These are phyloP conservation scores for Stramonita haemastoma DNA, from an alignment of 2,888 invertebrate genomes.

Conservation along the genomic window DNA sequence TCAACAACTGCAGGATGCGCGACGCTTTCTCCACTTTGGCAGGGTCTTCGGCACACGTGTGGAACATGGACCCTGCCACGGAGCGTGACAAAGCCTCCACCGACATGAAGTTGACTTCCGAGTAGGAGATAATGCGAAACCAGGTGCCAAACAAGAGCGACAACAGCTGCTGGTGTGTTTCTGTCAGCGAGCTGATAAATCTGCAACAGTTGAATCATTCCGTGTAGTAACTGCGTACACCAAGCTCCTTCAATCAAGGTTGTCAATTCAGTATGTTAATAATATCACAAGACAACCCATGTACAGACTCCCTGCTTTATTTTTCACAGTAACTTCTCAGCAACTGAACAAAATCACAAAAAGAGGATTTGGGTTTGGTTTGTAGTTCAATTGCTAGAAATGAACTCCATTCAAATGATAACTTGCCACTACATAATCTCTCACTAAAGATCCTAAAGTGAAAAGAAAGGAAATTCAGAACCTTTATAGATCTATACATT, in stretches of 20 bases:
- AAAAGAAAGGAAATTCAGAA: too few relatives aligned
- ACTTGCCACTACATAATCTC: too few relatives aligned
- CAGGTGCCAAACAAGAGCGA: constrained; percentile 97
- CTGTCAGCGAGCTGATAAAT: constrained; percentile 85
- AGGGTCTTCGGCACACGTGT: constrained; percentile 75
- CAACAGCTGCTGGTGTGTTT: constrained; percentile 87
- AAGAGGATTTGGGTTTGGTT: too few relatives aligned
- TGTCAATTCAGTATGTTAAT: too few relatives aligned
- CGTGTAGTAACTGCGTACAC: not conserved
- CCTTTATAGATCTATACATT: too few relatives aligned
- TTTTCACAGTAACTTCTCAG: too few relatives aligned
- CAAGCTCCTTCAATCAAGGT: not conserved
- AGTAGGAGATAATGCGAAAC: constrained; percentile 77
- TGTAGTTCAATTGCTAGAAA: too few relatives aligned
- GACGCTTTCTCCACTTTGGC: constrained; percentile 83
- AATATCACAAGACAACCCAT: too few relatives aligned
- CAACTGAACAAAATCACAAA: too few relatives aligned
- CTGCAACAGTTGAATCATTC: constrained; percentile 79
- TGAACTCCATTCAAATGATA: too few relatives aligned
- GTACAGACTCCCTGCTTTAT: too few relatives aligned
- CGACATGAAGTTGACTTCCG: constrained; percentile 76
- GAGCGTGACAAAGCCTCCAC: constrained; percentile 77
- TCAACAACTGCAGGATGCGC: constrained; percentile 96
- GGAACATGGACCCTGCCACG: constrained; percentile 77
- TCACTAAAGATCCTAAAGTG: too few relatives aligned